Conservation (phyloP, 1,140 invertebrate genomes). For the Schlechtendalia chinensis region DNA sequence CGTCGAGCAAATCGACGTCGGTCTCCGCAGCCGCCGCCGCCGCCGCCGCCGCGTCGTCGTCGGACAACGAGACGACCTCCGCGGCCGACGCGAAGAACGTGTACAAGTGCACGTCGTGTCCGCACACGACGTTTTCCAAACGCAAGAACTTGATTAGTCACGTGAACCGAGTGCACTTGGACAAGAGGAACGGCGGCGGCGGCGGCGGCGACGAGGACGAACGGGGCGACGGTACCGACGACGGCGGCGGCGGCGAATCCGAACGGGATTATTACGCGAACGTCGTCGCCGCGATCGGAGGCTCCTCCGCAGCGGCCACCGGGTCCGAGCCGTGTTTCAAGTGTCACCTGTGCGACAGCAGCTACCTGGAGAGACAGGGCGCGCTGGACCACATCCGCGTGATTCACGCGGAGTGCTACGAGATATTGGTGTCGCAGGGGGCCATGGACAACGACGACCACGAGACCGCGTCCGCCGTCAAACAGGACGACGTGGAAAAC, state of each 20-base stretch:
- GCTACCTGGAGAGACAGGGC: constrained; percentile 74
- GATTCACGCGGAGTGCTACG: constrained; percentile 70
- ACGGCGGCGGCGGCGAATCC: constrained; percentile 19
- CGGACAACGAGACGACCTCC: constrained; percentile 53
- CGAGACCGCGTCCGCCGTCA: constrained; percentile 48
- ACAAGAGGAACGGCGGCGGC: constrained; percentile 44
- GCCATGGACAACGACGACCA: constrained; percentile 65
- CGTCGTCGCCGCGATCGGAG: too few species aligned
- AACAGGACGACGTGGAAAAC: constrained; percentile 55
- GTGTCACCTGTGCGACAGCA: constrained; percentile 87
- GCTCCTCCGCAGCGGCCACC: neutral
- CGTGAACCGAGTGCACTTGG: constrained; percentile 67
- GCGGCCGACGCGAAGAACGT: constrained; percentile 61
- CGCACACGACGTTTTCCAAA: constrained; percentile 81
- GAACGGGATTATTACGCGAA: constrained; percentile 45
- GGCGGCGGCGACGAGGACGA: constrained; percentile 53
- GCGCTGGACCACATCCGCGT: constrained; percentile 78
- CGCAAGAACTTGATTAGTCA: constrained; percentile 77
- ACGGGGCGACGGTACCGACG: constrained; percentile 25
- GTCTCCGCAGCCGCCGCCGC: too few species aligned
- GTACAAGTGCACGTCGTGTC: constrained; percentile 80
- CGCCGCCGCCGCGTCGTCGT: constrained; percentile 48
- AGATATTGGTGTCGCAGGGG: constrained; percentile 74
- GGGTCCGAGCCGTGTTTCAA: constrained; percentile 76
- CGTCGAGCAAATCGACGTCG: constrained; percentile 39